phyloP scores from a whole-genome alignment of 2,113 vertebrate species.

The Nesoenas mayeri region DNA sequence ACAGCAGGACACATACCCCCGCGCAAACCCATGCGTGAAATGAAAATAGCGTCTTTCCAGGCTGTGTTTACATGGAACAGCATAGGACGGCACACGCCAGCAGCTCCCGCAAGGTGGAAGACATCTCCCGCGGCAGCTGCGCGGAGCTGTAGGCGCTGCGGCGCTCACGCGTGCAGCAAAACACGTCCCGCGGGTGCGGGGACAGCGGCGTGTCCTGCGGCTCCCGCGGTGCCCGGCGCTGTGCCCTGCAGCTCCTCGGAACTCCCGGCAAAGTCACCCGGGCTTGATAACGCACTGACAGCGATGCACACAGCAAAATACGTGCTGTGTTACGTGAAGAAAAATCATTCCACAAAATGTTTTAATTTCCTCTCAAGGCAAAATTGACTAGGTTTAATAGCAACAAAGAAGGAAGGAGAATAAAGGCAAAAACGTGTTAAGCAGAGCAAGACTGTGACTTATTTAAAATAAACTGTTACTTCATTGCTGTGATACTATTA shows the following conservation, averaged over 20 bases:
- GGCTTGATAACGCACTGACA: rapidly evolving
- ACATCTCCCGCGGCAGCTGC: neutral
- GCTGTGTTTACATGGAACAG: no score
- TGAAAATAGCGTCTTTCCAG: neutral
- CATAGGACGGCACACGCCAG: rapidly evolving
- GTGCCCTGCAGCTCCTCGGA: no score
- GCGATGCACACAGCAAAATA: rapidly evolving
- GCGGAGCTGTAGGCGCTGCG: neutral
- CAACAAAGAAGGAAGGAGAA: neutral
- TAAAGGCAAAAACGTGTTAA: neutral
- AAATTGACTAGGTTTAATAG: no score
- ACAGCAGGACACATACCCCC: neutral
- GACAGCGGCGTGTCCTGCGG: neutral
- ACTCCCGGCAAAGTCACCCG: no score
- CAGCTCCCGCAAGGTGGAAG: rapidly evolving
- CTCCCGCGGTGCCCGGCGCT: no score
- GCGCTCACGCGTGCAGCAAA: neutral
- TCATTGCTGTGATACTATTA: neutral
- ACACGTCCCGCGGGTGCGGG: neutral
- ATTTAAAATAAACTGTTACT: neutral
- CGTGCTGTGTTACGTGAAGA: rapidly evolving
- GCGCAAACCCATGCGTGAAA: no score
- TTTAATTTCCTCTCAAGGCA: neutral
- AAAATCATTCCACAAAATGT: neutral
- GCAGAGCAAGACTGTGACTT: neutral